Base-by-base conservation (phyloP, 1,140 invertebrate species). In the Pachyrhynchus sulphureomaculatus region DNA sequence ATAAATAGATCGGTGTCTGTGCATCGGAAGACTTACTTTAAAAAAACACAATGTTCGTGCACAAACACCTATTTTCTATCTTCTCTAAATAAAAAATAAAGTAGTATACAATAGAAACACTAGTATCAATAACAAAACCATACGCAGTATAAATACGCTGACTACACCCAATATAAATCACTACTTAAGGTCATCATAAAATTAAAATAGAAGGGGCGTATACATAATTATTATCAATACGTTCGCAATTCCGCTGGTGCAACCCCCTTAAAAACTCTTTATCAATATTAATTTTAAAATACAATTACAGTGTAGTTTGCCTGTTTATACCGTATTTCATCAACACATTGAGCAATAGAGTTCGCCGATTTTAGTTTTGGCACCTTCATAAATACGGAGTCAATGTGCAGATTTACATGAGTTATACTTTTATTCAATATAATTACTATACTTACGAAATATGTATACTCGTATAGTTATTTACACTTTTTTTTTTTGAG, bases 1-100 rank as follows among this genome's bases (percentile, higher is more conserved):
- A 60, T 63, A 66, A 37, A 54, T 52, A 48, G 33, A 36, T 24
- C 12, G 21, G 41, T 45, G 32, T 53, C n/a, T 64, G 64, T 45
- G 64, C 57, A 62, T 44, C 68, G 69, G 67, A 72, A 72, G 71
- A 72, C 70, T 57, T 62, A 54, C 57, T 32, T 29, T 49, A 26
- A 55, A 51, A 57, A 58, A 18, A 57, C 23, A 62, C 9, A n/a
- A 29, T 29, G 33, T 44, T 56, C 62, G 36, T 58, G 44, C 55
- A 42, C 62, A 47, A 53, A 48, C 39, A 29, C 47, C 45, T 23
- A 4, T 34, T 55, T 47, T 23, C 32, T 57, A 44, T 29, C 20
- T 13, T 26, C 13, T 36, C 32, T 57, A 47, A 56, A 47, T 47
- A 37, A 47, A 47, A 63, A 48, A 48, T 48, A 39, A 62, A 48